Evolutionary conservation across 1,140 invertebrate genomes (phyloP).

Genomic region (Ctenoplectra terminalis): DNA sequence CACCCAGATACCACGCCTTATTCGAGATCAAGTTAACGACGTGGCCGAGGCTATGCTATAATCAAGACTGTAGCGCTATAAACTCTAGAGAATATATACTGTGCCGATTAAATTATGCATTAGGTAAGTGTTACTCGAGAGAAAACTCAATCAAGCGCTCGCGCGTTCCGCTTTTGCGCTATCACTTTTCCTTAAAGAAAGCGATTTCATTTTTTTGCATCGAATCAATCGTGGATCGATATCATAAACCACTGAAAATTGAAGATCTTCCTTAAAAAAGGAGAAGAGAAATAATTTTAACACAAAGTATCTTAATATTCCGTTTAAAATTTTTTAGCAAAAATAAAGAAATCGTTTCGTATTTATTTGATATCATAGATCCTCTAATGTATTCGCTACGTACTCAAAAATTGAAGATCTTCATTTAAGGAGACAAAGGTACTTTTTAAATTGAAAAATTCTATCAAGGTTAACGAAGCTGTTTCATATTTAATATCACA

Average conservation of each 20-base stretch:
- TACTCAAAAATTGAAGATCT: too few species aligned
- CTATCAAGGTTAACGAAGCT: too few species aligned
- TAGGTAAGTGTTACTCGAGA: conserved; percentile 55
- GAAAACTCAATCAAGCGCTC: conserved; percentile 45
- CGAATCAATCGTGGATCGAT: neutral
- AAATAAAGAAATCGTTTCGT: too few species aligned
- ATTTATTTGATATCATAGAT: too few species aligned
- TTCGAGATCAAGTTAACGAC: conserved; percentile 46
- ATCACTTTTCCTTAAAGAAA: conserved; percentile 53
- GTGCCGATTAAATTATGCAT: conserved; percentile 45
- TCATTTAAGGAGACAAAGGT: too few species aligned
- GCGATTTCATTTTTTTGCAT: conserved; percentile 28
- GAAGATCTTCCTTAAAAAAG: too few species aligned
- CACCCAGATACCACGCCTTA: conserved; percentile 45
- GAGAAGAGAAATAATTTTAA: too few species aligned
- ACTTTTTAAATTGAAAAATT: too few species aligned
- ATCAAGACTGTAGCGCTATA: conserved; percentile 4
- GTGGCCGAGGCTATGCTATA: neutral
- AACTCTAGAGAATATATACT: conserved; percentile 11
- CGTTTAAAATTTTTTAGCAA: too few species aligned
- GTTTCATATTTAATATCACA: too few species aligned
- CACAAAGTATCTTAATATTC: too few species aligned
- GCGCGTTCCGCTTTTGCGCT: conserved; percentile 32
- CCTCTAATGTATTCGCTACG: too few species aligned
- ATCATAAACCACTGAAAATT: neutral